A percentile compares a stretch with the other conserved stretches of the same genome.
Evolutionary conservation across 2,797 vertebrate genomes (phyloP).

Genomic region (Columba guinea): DNA sequence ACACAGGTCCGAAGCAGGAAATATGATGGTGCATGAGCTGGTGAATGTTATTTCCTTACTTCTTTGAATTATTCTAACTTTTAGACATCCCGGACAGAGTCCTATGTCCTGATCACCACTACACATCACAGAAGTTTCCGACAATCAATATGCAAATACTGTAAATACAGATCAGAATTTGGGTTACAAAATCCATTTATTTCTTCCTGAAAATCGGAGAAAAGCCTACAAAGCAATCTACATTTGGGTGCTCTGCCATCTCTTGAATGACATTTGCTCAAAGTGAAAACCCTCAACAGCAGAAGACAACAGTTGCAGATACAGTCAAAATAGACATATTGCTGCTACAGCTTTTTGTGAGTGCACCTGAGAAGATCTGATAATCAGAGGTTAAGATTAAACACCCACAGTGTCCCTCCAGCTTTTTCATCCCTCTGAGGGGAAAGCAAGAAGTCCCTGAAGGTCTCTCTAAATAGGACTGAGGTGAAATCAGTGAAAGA

Average conservation of each 20-base stretch:
- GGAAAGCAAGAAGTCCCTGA: not conserved
- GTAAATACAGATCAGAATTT: not conserved
- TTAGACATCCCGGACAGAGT: not conserved
- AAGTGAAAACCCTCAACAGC: not conserved
- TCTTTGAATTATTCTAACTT: not conserved
- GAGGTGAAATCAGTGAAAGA: not conserved
- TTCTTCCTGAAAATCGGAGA: not conserved
- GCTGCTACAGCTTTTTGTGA: not conserved
- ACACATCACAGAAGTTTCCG: not conserved
- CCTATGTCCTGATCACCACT: too few relatives aligned
- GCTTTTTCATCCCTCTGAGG: not conserved
- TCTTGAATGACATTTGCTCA: not conserved
- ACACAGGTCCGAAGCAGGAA: not conserved
- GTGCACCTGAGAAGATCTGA: not conserved
- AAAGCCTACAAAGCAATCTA: not conserved
- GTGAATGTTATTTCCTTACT: not conserved
- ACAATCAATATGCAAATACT: not conserved
- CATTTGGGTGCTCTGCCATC: not conserved
- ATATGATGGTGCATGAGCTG: not conserved
- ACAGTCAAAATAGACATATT: not conserved
- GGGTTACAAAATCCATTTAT: not conserved
- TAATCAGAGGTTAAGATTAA: not conserved
- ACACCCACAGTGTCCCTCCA: fast-evolving
- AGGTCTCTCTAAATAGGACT: not conserved
- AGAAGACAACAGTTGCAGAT: not conserved